Percentiles rank a stretch among this genome's conserved stretches.
These are phyloP conservation scores for Merops nubicus DNA, from an alignment of 2,113 vertebrate genomes.

Conservation along the genomic window DNA sequence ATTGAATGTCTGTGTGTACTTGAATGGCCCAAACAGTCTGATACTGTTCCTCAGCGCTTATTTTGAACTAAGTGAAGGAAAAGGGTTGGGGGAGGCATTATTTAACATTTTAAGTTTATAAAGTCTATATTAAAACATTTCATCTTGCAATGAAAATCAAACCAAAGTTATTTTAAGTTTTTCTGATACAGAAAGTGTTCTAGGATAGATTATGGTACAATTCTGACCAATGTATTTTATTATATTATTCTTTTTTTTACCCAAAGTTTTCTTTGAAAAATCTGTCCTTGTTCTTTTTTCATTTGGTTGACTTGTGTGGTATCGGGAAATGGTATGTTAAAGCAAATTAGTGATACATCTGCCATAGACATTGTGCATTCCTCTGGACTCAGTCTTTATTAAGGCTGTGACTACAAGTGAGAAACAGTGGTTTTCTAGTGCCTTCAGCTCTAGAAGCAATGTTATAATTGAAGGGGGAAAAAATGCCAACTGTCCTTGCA, in stretches of 20 bases:
- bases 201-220: background rate
- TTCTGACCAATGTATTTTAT: background rate
- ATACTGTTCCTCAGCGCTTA: background rate
- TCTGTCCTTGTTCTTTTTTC: background rate
- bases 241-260: background rate
- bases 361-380: background rate
- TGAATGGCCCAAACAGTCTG: background rate
- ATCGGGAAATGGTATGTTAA: too few species aligned
- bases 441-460: background rate
- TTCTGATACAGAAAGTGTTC: slow-evolving; percentile 19
- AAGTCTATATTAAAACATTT: background rate
- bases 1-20: background rate
- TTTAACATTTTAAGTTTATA: background rate
- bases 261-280: background rate
- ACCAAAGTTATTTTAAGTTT: background rate
- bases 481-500: background rate
- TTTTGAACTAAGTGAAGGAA: background rate
- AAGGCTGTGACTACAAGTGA: background rate
- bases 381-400: background rate
- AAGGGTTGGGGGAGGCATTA: background rate
- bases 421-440: background rate
- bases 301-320: background rate
- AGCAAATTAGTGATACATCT: background rate
- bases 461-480: background rate
- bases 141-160: background rate